Conservation (phyloP, 2,113 vertebrate genomes). For the Malurus elegans region DNA sequence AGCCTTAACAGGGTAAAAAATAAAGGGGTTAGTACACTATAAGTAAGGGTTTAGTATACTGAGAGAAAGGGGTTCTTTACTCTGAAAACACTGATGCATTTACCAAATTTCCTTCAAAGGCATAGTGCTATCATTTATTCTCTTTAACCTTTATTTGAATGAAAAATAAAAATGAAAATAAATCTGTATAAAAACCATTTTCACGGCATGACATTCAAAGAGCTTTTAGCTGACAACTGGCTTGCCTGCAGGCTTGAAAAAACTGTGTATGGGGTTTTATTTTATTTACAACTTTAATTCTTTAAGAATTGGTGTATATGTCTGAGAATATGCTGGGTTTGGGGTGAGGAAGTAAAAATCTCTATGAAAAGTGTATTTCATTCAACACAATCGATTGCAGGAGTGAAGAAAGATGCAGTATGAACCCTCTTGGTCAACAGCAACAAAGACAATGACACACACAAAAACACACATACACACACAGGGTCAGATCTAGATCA, state of each 20-base stretch:
- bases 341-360: background rate
- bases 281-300: constrained; percentile 23
- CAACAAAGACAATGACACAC: background rate
- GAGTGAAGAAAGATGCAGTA: background rate
- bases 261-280: background rate
- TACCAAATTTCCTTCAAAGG: background rate
- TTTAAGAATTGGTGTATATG: background rate
- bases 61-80: background rate
- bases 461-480: background rate
- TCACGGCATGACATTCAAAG: background rate
- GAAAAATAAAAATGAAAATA: background rate
- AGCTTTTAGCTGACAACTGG: background rate
- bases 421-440: background rate
- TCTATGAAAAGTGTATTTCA: background rate
- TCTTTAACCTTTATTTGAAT: background rate
- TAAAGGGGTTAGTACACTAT: background rate
- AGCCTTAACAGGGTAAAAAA: background rate
- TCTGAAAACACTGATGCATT: background rate
- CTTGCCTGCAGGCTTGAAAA: background rate
- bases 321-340: background rate
- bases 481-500: background rate
- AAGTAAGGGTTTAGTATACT: background rate
- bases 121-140: background rate
- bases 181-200: constrained; percentile 24
- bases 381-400: background rate